Conservation (phyloP, 2,113 vertebrate genomes). For the Syrmaticus mikado region DNA sequence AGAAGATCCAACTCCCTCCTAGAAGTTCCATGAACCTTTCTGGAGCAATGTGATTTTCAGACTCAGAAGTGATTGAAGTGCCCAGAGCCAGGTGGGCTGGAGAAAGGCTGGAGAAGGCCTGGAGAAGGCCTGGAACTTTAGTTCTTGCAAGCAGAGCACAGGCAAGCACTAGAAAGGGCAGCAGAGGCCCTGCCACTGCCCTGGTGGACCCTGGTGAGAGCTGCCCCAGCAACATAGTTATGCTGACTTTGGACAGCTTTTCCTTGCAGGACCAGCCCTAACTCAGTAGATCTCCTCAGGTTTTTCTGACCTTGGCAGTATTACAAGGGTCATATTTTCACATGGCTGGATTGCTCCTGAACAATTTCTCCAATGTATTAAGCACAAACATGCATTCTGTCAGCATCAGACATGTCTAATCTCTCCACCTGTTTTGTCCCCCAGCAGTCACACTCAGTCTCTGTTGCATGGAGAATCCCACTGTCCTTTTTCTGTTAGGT, state of each 20-base stretch:
- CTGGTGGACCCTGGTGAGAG: neutral
- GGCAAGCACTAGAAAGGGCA: neutral
- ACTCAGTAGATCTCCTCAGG: neutral
- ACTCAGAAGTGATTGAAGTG: neutral
- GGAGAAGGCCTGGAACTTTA: neutral
- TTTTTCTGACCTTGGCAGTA: constrained; percentile 37
- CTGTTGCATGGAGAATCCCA: constrained; percentile 1
- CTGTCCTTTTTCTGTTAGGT: neutral
- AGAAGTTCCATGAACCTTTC: neutral
- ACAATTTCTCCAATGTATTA: constrained; percentile 14
- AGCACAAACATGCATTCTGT: constrained; percentile 9
- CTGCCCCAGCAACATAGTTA: fast-evolving
- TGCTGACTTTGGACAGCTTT: neutral
- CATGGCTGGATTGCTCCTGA: constrained; percentile 11
- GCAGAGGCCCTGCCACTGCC: neutral
- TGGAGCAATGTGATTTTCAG: neutral
- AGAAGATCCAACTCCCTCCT: neutral
- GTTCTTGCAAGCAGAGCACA: neutral
- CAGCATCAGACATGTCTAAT: constrained; percentile 28
- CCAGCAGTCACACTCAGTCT: neutral
- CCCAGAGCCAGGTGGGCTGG: neutral
- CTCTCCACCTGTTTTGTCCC: neutral
- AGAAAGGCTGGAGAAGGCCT: neutral
- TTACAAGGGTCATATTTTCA: neutral
- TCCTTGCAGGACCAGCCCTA: neutral